Percentiles rank a stretch among this genome's conserved stretches.
Conservation (phyloP, 2,113 vertebrate genomes). For the Sander vitreus region DNA sequence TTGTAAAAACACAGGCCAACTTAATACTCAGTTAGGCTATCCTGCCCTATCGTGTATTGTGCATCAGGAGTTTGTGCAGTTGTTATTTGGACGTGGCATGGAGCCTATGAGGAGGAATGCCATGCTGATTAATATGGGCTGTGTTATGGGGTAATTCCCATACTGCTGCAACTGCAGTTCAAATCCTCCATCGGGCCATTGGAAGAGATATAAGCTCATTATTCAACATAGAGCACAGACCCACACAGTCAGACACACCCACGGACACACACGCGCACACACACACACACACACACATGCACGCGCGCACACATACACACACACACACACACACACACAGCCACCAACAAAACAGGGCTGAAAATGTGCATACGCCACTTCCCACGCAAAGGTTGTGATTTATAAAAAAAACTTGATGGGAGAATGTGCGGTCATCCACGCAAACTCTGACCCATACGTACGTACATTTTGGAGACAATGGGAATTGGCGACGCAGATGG, state of each 20-base stretch:
- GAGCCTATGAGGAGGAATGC: slow-evolving; percentile 34
- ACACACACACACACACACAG: slow-evolving; percentile 11
- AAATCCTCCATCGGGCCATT: slow-evolving; percentile 55
- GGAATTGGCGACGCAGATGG: too few relatives aligned
- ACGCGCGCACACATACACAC: background rate
- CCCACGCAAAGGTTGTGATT: too few relatives aligned
- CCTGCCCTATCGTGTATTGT: slow-evolving; percentile 17
- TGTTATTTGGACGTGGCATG: slow-evolving; percentile 26
- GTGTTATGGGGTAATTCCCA: slow-evolving; percentile 63
- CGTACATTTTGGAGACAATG: too few relatives aligned
- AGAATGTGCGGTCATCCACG: too few relatives aligned
- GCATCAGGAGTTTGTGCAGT: slow-evolving; percentile 29
- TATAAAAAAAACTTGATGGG: too few relatives aligned
- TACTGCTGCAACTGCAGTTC: slow-evolving; percentile 70
- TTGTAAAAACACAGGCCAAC: slow-evolving; percentile 37
- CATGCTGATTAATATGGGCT: slow-evolving; percentile 68
- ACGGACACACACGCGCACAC: background rate
- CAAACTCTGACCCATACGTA: too few relatives aligned
- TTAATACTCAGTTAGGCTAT: slow-evolving; percentile 42
- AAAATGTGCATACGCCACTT: too few relatives aligned
- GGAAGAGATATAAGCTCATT: slow-evolving; percentile 67
- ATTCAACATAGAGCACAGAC: slow-evolving; percentile 44
- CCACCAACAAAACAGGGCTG: background rate
- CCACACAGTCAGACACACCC: slow-evolving; percentile 19
- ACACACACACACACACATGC: slow-evolving; percentile 11